Conservation (phyloP, 2,888 invertebrate species). For the Abrostola tripartita region DNA sequence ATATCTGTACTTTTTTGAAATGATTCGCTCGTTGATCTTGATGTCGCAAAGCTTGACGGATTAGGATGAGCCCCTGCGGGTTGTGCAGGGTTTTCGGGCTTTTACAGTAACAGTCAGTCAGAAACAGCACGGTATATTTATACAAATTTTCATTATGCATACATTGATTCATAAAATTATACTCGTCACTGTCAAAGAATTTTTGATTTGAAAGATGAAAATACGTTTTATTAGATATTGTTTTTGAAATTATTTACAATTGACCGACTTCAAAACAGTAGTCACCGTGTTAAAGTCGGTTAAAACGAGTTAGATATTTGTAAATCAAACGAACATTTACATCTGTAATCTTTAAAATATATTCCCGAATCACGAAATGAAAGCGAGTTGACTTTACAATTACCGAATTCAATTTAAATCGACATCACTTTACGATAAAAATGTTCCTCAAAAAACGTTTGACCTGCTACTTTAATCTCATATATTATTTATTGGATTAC, state of each 20-base stretch:
- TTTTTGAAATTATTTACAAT: too few species aligned
- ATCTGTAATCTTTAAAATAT: conserved; percentile 2
- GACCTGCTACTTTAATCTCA: conserved; percentile 25
- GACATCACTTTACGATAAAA: neutral
- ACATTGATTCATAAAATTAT: too few species aligned
- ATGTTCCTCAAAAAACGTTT: conserved; percentile 13
- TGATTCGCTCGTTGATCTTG: neutral
- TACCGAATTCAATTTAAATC: conserved; percentile 18
- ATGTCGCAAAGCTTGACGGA: neutral
- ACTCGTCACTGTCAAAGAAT: too few species aligned
- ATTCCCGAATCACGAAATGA: neutral
- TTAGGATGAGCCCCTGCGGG: neutral
- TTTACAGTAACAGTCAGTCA: too few species aligned
- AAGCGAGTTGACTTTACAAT: conserved; percentile 2
- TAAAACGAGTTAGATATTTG: neutral
- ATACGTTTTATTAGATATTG: too few species aligned
- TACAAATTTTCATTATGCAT: too few species aligned
- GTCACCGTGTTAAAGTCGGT: neutral
- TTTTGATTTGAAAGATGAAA: too few species aligned
- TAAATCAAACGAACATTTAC: too few species aligned
- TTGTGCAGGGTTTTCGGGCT: neutral
- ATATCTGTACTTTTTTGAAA: too few species aligned
- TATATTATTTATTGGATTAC: neutral
- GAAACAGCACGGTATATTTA: too few species aligned
- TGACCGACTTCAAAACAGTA: too few species aligned